These are phyloP conservation scores for Ascidia mentula DNA, from an alignment of 23 tunicate genomes.

Conservation along the genomic window DNA sequence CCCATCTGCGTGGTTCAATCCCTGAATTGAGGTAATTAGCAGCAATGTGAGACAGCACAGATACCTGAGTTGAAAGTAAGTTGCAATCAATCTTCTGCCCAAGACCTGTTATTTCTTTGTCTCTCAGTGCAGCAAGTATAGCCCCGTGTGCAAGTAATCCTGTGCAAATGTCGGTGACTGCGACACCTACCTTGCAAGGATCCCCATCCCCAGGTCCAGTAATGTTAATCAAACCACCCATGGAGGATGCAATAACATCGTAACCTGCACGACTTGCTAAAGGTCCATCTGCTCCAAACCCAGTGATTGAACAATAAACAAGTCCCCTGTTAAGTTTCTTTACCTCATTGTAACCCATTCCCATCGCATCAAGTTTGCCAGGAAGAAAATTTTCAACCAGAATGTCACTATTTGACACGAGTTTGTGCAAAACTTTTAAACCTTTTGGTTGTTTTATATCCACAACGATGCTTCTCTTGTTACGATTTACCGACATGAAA, in stretches of 20 bases:
- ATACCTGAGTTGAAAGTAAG: conserved; percentile 79
- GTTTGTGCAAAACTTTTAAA: conserved; percentile 31
- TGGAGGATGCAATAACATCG: conserved; percentile 96
- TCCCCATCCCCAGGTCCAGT: conserved; percentile 96
- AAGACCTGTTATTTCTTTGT: conserved; percentile 58
- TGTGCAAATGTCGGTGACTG: conserved; percentile 94
- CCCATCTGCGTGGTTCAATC: conserved; percentile 80
- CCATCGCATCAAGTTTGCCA: conserved; percentile 80
- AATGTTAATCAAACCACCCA: conserved; percentile 84
- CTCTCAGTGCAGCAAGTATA: conserved; percentile 77
- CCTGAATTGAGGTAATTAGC: conserved; percentile 76
- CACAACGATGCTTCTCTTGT: conserved; percentile 82
- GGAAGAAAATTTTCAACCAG: conserved; percentile 90
- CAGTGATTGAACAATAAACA: conserved; percentile 84
- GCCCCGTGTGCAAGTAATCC: conserved; percentile 90
- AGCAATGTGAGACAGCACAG: conserved; percentile 76
- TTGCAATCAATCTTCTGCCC: conserved; percentile 87
- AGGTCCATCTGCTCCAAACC: conserved; percentile 90
- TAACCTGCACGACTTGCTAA: conserved; percentile 82
- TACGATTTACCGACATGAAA: conserved; percentile 84
- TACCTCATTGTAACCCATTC: conserved; percentile 71
- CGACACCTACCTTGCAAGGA: conserved; percentile 96
- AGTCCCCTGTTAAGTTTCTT: conserved; percentile 56
- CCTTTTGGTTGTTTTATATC: conserved; percentile 73
- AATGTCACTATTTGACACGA: conserved; percentile 74